Conservation (phyloP, 2,888 invertebrate genomes). For the Spodoptera exigua region DNA sequence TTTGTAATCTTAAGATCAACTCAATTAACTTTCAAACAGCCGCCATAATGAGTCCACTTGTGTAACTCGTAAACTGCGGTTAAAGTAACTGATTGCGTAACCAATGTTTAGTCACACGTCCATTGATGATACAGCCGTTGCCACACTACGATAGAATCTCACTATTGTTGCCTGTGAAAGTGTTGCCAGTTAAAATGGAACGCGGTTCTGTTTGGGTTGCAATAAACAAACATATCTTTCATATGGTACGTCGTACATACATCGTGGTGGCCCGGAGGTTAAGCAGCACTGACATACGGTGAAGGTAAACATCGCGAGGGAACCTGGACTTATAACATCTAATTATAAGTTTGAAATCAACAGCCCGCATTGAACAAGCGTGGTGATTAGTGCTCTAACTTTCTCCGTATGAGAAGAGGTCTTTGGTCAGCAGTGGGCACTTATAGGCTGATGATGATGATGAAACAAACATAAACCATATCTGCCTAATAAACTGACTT, state of each 20-base stretch:
- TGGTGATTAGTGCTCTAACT: too few relatives aligned
- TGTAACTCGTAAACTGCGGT: conserved; percentile 43
- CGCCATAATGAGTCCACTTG: conserved; percentile 37
- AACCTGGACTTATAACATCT: too few relatives aligned
- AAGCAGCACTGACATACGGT: too few relatives aligned
- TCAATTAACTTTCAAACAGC: conserved; percentile 36
- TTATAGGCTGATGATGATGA: too few relatives aligned
- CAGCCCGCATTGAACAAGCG: too few relatives aligned
- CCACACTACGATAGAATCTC: conserved; percentile 52
- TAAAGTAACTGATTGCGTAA: conserved; percentile 45
- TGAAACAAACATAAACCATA: conserved; percentile 9
- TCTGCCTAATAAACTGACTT: too few relatives aligned
- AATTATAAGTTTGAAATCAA: too few relatives aligned
- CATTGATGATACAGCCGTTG: conserved; percentile 57
- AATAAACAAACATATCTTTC: conserved; percentile 19
- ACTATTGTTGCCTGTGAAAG: conserved; percentile 57
- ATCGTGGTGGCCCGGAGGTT: too few relatives aligned
- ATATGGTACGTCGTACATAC: too few relatives aligned
- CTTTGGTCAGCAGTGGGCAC: too few relatives aligned
- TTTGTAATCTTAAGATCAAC: conserved; percentile 28
- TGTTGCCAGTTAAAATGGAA: conserved; percentile 49
- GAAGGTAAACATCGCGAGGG: too few relatives aligned
- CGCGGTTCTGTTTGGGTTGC: conserved; percentile 25
- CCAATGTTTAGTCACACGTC: conserved; percentile 54
- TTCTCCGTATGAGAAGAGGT: too few relatives aligned